These are phyloP conservation scores for Helarctos malayanus DNA, from an alignment of 2,797 vertebrate genomes.

Conservation along the genomic window DNA sequence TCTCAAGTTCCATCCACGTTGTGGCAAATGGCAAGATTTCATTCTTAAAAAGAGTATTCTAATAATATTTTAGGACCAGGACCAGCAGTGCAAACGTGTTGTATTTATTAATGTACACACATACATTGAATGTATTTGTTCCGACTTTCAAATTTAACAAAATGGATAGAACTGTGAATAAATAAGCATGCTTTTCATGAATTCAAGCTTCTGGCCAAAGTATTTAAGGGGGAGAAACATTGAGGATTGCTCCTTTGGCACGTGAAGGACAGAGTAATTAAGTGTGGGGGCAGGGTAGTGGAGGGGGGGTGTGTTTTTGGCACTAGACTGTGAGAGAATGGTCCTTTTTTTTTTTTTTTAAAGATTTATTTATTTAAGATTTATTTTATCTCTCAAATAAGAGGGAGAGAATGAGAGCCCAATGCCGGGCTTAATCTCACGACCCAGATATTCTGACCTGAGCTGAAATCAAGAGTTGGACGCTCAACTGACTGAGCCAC, in stretches of 20 bases:
- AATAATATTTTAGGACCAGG: background rate
- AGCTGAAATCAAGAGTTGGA: background rate
- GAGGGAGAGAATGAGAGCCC: background rate
- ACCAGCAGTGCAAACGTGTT: background rate
- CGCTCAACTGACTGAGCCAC: background rate
- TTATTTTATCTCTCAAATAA: background rate
- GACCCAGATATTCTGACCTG: background rate
- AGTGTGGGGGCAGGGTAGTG: background rate
- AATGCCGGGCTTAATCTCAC: background rate
- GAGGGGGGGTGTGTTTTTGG: fast-evolving
- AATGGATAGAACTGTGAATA: background rate
- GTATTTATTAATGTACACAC: background rate
- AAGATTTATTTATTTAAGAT: background rate
- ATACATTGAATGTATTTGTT: background rate
- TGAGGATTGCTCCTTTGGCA: background rate
- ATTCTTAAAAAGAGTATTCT: background rate
- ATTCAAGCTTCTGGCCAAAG: background rate
- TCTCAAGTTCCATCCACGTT: background rate
- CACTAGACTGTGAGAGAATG: background rate
- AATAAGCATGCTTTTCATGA: background rate
- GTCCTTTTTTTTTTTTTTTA: background rate
- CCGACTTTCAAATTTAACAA: background rate
- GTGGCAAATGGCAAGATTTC: background rate
- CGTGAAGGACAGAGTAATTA: background rate
- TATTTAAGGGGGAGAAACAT: background rate